These are phyloP conservation scores for Rhea americana DNA, from an alignment of 2,113 vertebrate genomes.

Conservation along the genomic window DNA sequence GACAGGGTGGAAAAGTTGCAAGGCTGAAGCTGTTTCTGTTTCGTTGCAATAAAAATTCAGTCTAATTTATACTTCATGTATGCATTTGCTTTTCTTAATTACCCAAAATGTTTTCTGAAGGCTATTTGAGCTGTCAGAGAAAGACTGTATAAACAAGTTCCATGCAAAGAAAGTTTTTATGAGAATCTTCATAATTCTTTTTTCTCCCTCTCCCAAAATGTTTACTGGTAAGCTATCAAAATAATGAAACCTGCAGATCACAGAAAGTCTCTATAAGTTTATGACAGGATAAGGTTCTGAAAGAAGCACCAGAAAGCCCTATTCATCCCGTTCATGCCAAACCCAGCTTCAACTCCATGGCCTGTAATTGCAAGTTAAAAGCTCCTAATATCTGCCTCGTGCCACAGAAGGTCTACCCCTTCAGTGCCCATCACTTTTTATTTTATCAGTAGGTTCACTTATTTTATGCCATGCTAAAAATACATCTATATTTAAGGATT, in stretches of 20 bases:
- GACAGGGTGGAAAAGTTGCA: not conserved
- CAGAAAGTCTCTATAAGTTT: not conserved
- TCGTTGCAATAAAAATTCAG: not conserved
- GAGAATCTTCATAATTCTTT: not conserved
- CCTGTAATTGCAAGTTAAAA: not conserved
- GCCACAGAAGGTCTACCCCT: not conserved
- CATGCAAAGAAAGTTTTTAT: not conserved
- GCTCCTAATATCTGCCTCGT: not conserved
- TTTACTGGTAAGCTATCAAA: not conserved
- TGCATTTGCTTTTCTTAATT: not conserved
- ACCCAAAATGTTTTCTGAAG: not conserved
- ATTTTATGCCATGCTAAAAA: not conserved
- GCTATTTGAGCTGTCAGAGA: not conserved
- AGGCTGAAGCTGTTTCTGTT: not conserved
- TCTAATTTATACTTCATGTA: not conserved
- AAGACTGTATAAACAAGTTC: not conserved
- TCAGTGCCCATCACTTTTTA: not conserved
- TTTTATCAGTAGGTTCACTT: not conserved
- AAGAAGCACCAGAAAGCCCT: not conserved
- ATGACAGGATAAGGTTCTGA: not conserved
- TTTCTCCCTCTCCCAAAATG: accelerated
- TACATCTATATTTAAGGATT: not conserved
- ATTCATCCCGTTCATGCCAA: not conserved
- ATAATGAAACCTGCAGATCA: not conserved
- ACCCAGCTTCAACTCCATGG: not conserved